Conservation (phyloP, 2,797 vertebrate genomes). For the Sebastes matsubarae region DNA sequence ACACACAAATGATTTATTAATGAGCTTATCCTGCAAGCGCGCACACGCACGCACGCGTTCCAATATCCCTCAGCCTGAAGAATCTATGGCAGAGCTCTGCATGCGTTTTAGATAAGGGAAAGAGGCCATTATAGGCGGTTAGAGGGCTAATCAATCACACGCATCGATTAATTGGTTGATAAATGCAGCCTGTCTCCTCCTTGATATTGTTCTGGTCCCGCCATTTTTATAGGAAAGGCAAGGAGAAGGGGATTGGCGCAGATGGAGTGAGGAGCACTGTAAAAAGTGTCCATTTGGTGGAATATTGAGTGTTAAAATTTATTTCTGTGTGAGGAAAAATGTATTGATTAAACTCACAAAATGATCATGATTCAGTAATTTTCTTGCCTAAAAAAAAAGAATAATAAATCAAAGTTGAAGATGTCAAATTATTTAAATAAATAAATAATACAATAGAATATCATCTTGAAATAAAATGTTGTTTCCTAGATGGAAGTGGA, state of each 20-base stretch:
- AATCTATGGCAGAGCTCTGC: not conserved
- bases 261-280: slow-evolving; percentile 61
- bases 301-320: not conserved
- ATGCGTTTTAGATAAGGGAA: not conserved
- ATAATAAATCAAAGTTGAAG: not conserved
- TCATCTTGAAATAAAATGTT: not conserved
- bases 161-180: slow-evolving; percentile 42
- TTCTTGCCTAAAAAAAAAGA: not conserved
- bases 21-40: not conserved
- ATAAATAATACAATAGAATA: no score
- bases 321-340: not conserved
- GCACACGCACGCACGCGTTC: not conserved
- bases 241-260: slow-evolving; percentile 59
- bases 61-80: not conserved
- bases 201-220: slow-evolving; percentile 50
- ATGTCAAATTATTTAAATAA: not conserved
- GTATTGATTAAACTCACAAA: not conserved
- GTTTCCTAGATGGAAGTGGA: not conserved
- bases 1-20: not conserved
- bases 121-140: slow-evolving; percentile 8
- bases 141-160: slow-evolving; percentile 32
- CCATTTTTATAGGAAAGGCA: slow-evolving; percentile 68
- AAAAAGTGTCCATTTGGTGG: slow-evolving; percentile 50
- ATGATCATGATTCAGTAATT: not conserved
- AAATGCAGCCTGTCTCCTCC: slow-evolving; percentile 24